Evolutionary conservation across 2,888 invertebrate genomes (phyloP).

Genomic region (Diarsia brunnea): DNA sequence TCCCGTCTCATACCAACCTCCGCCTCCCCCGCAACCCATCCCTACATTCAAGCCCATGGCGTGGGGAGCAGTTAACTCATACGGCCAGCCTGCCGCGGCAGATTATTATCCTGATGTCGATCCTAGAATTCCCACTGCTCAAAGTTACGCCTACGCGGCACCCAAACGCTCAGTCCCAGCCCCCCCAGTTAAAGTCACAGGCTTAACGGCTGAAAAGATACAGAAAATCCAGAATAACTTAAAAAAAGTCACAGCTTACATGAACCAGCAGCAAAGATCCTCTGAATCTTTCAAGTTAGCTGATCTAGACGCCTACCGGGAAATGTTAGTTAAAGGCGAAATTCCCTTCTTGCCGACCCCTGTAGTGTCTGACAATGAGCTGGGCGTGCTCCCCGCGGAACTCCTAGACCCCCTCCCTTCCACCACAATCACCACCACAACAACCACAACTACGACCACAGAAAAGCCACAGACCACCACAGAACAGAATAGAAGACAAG

Average conservation of each 20-base stretch:
- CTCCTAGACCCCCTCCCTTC: slow-evolving; percentile 76
- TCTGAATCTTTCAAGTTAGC: slow-evolving; percentile 80
- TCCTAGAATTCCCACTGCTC: slow-evolving; percentile 71
- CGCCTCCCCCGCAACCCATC: slow-evolving; percentile 79
- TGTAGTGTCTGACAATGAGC: slow-evolving; percentile 84
- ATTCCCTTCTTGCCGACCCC: slow-evolving; percentile 82
- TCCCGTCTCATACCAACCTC: slow-evolving; percentile 75
- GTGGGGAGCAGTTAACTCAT: slow-evolving; percentile 86
- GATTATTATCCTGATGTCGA: slow-evolving; percentile 82
- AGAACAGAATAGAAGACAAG: slow-evolving; percentile 82
- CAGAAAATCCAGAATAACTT: slow-evolving; percentile 85
- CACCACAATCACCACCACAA: slow-evolving; percentile 71
- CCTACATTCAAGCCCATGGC: slow-evolving; percentile 82
- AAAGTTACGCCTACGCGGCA: slow-evolving; percentile 77
- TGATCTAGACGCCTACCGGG: slow-evolving; percentile 75
- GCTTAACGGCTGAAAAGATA: slow-evolving; percentile 83
- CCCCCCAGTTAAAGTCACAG: slow-evolving; percentile 70
- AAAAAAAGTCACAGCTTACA: slow-evolving; percentile 79
- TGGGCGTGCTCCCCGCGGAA: slow-evolving; percentile 86
- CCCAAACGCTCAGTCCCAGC: slow-evolving; percentile 76
- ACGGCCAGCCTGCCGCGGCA: slow-evolving; percentile 84
- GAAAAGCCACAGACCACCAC: slow-evolving; percentile 74
- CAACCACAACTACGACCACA: slow-evolving; percentile 73
- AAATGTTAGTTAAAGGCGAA: slow-evolving; percentile 79
- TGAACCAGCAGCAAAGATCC: slow-evolving; percentile 82